Evolutionary conservation across 37 sponge, comb jelly and placozoan genomes (phyloP).

Genomic region (Mnemiopsis leidyi): DNA sequence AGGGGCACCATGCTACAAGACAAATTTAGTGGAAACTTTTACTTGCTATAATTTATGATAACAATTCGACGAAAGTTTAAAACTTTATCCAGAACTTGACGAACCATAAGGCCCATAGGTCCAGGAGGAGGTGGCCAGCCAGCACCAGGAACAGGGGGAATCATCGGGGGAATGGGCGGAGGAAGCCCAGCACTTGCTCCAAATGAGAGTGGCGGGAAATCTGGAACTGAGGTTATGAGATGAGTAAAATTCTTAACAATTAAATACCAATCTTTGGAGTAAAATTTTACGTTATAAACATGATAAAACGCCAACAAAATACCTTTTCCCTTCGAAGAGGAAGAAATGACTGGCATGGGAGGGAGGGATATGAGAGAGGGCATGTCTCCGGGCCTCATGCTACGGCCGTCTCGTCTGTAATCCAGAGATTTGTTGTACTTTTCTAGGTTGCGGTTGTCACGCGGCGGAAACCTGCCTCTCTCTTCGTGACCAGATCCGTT

Average conservation of each 20-base stretch:
- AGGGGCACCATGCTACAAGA: no score
- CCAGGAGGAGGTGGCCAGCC: slow-evolving; percentile 9
- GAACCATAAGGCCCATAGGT: background rate
- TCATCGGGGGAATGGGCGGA: background rate
- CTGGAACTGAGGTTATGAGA: slow-evolving; percentile 40
- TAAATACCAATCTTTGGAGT: no score
- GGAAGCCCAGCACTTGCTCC: background rate
- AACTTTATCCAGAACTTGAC: no score
- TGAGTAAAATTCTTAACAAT: background rate
- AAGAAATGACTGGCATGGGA: slow-evolving; percentile 33
- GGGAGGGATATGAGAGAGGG: slow-evolving; percentile 60
- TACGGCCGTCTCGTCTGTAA: slow-evolving; percentile 34
- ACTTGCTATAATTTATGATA: no score
- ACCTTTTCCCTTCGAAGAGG: slow-evolving; percentile 53
- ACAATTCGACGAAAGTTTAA: no score
- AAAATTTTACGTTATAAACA: no score
- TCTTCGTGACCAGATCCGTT: background rate
- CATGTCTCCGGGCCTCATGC: slow-evolving; percentile 64
- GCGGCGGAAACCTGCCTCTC: background rate
- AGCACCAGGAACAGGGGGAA: slow-evolving; percentile 2
- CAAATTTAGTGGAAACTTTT: no score
- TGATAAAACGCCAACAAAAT: no score
- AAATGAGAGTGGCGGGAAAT: slow-evolving; percentile 55
- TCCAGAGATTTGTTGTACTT: background rate
- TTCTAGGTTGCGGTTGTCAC: background rate